Evolutionary conservation across 2,797 vertebrate genomes (phyloP).

Genomic region (Hypotaenidia philippensis): DNA sequence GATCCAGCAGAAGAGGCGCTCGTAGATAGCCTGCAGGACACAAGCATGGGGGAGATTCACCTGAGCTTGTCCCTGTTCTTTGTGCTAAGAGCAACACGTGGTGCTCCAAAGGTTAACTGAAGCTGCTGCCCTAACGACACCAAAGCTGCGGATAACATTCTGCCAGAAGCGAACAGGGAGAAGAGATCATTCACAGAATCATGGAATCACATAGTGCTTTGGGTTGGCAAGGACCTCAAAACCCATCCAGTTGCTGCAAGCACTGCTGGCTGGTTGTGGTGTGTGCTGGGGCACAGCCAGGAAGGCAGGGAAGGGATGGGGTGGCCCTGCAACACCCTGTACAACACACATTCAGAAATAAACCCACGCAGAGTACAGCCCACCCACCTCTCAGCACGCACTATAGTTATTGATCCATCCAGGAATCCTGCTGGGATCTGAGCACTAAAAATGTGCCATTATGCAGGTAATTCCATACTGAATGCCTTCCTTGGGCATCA

Average conservation of each 20-base stretch:
- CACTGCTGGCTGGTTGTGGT: not conserved
- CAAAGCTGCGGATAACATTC: not conserved
- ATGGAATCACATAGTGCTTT: no score
- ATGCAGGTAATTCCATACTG: not conserved
- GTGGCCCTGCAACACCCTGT: not conserved
- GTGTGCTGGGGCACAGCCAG: no score
- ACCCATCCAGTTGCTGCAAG: no score
- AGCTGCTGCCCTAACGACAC: not conserved
- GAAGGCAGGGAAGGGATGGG: not conserved
- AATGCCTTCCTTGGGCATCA: rapidly evolving
- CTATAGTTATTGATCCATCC: not conserved
- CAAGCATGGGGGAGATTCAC: not conserved
- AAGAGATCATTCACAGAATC: not conserved
- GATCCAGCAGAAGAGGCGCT: slow-evolving; percentile 98
- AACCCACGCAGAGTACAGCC: not conserved
- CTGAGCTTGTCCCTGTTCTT: not conserved
- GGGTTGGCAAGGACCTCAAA: no score
- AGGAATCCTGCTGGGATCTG: not conserved
- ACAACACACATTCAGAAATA: not conserved
- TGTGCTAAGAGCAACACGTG: not conserved
- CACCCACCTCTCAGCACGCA: not conserved
- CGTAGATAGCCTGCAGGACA: slow-evolving; percentile 92
- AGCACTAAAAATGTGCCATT: rapidly evolving
- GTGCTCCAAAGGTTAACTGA: not conserved
- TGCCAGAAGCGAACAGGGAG: not conserved